These are phyloP conservation scores for Ceyx cyanopectus DNA, from an alignment of 2,113 vertebrate genomes.

Conservation along the genomic window DNA sequence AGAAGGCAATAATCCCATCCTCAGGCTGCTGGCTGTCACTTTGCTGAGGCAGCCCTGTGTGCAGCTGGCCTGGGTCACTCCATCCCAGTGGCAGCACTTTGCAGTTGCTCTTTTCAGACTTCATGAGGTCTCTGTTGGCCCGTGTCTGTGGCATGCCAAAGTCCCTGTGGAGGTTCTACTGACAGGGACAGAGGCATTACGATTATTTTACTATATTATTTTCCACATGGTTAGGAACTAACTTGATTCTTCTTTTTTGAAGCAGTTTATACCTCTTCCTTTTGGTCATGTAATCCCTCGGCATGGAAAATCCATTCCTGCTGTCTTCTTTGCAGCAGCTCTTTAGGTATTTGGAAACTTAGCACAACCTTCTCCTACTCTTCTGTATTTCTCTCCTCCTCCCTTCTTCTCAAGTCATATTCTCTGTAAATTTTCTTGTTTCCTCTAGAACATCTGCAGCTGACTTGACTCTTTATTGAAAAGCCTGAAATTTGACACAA, in stretches of 20 bases:
- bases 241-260: not conserved
- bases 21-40: slow-evolving; percentile 2
- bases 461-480: not conserved
- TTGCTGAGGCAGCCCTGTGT: not conserved
- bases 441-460: not conserved
- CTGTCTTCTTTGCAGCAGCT: not conserved
- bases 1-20: not conserved
- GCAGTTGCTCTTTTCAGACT: not conserved
- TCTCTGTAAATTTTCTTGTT: not conserved
- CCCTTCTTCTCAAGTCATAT: not conserved
- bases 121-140: not conserved
- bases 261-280: not conserved
- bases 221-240: not conserved
- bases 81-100: not conserved
- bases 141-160: not conserved
- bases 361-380: not conserved
- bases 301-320: not conserved
- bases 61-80: not conserved
- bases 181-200: not conserved
- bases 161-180: not conserved
- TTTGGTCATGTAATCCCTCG: not conserved
- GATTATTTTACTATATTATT: not conserved
- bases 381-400: not conserved
- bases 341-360: not conserved
- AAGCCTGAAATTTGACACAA: not conserved